These are phyloP conservation scores for Girardinichthys multiradiatus DNA, from an alignment of 2,113 vertebrate species.

Conservation along the genomic window DNA sequence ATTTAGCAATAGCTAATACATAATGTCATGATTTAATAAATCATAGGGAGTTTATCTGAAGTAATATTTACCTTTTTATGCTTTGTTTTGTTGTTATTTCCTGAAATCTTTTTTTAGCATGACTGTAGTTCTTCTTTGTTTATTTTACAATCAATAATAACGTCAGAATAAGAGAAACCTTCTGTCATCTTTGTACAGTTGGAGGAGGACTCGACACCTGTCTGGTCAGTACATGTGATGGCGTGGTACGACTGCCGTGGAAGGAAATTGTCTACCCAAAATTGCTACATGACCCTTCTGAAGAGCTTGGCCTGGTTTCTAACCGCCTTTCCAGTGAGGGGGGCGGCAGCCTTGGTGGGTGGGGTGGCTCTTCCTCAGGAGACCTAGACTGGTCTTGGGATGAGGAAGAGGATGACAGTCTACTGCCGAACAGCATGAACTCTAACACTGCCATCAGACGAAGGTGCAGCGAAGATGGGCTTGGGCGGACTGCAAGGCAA, in stretches of 20 bases:
- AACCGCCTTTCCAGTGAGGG: constrained; percentile 62
- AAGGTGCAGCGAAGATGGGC: constrained; percentile 70
- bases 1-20: too few species aligned
- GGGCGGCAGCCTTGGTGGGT: constrained; percentile 64
- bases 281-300: constrained; percentile 83
- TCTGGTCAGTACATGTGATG: constrained; percentile 86
- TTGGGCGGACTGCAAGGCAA: constrained; percentile 61
- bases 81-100: background rate
- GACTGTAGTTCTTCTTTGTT: background rate
- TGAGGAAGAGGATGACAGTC: constrained; percentile 77
- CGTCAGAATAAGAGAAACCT: background rate
- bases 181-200: constrained; percentile 39
- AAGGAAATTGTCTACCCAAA: constrained; percentile 89
- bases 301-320: constrained; percentile 51
- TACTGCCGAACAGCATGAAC: constrained; percentile 54
- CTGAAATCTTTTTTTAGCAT: background rate
- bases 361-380: constrained; percentile 77
- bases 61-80: background rate
- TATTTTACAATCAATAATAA: background rate
- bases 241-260: constrained; percentile 88
- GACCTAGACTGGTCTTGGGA: constrained; percentile 83
- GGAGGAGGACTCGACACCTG: constrained; percentile 85
- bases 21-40: too few species aligned
- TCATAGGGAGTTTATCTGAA: too few species aligned
- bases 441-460: constrained; percentile 49